Conservation (phyloP, 2,888 invertebrate species). For the Taphrorychus bicolor region DNA sequence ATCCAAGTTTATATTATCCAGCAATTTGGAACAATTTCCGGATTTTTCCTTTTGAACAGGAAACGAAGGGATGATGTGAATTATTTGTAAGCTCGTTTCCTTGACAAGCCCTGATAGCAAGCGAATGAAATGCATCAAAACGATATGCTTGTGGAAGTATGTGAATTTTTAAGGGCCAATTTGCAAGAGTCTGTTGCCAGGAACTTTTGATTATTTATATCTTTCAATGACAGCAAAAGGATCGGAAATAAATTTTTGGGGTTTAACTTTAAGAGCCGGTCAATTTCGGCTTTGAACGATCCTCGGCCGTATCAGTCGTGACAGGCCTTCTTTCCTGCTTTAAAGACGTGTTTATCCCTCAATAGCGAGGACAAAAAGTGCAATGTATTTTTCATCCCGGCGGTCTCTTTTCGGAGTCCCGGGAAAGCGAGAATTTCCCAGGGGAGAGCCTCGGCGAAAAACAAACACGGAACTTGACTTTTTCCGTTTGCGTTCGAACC, state of each 20-base stretch:
- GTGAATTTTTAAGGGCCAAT: neutral
- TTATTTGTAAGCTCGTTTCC: neutral
- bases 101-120: neutral
- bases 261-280: conserved; percentile 10
- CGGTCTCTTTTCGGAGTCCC: conserved; percentile 32
- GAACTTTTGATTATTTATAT: neutral
- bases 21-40: neutral
- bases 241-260: neutral
- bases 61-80: neutral
- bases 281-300: conserved; percentile 22
- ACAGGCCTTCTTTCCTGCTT: conserved; percentile 20
- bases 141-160: neutral
- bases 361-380: conserved; percentile 37
- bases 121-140: neutral
- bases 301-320: conserved; percentile 15
- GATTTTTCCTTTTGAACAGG: neutral
- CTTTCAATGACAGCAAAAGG: neutral
- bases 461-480: conserved; percentile 28
- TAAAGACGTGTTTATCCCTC: conserved; percentile 39
- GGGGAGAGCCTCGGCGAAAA: conserved; percentile 21
- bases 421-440: conserved; percentile 35
- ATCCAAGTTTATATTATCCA: neutral
- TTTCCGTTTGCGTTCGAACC: conserved; percentile 17
- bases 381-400: conserved; percentile 40
- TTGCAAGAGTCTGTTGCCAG: neutral